Conservation (phyloP, 2,888 invertebrate species). For the Papilio gigon region DNA sequence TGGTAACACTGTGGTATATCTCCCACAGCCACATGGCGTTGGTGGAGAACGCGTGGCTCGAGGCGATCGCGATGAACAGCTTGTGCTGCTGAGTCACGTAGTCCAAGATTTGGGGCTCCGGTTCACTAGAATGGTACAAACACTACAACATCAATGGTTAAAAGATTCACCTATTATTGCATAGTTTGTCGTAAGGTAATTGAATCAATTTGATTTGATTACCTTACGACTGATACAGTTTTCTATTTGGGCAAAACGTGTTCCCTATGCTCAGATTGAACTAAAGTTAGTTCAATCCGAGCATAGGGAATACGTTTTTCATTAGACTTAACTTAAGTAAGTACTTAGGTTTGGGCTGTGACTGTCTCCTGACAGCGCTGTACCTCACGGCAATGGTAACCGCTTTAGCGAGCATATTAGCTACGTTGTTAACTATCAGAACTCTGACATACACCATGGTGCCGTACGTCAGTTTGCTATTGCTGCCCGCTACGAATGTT, state of each 20-base stretch:
- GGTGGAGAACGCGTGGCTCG: slow-evolving; percentile 88
- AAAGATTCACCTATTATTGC: too few species aligned
- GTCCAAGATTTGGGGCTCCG: slow-evolving; percentile 94
- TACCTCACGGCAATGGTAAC: slow-evolving; percentile 94
- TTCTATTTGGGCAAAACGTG: neutral
- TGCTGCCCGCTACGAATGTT: slow-evolving; percentile 89
- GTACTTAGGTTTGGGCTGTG: slow-evolving; percentile 90
- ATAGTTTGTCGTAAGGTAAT: too few species aligned
- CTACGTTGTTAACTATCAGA: slow-evolving; percentile 87
- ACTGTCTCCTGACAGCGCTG: slow-evolving; percentile 93
- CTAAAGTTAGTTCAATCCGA: neutral
- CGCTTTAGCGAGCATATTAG: slow-evolving; percentile 87
- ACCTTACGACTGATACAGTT: neutral
- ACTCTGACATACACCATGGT: slow-evolving; percentile 96
- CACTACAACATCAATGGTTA: too few species aligned
- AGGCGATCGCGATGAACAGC: slow-evolving; percentile 91
- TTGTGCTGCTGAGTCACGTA: slow-evolving; percentile 97
- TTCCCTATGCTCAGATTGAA: neutral
- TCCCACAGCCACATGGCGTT: slow-evolving; percentile 89
- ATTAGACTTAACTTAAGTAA: too few species aligned
- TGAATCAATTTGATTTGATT: too few species aligned
- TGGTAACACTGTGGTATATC: slow-evolving; percentile 87
- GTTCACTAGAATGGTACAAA: slow-evolving; percentile 81
- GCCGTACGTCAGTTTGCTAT: slow-evolving; percentile 92
- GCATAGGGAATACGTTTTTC: too few species aligned